These are phyloP conservation scores for Melipona bicolor DNA, from an alignment of 2,888 invertebrate species.

Conservation along the genomic window DNA sequence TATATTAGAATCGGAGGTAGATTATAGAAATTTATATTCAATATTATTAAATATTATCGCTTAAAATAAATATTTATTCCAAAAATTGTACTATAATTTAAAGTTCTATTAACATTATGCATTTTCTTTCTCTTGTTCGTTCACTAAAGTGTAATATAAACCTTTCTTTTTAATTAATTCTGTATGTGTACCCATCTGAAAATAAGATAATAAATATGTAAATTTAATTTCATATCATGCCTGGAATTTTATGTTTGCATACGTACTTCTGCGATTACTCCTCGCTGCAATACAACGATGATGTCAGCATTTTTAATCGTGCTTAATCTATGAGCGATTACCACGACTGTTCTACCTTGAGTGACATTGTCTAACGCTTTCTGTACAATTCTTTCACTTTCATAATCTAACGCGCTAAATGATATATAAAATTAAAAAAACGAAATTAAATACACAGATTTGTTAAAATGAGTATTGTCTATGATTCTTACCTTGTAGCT, in stretches of 20 bases:
- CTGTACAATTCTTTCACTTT: conserved; percentile 96
- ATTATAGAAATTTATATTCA: conserved; percentile 10
- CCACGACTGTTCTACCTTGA: conserved; percentile 94
- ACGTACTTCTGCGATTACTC: conserved; percentile 92
- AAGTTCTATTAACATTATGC: conserved; percentile 50
- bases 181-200: conserved; percentile 92
- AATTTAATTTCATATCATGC: conserved; percentile 1
- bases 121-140: conserved; percentile 88
- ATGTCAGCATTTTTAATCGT: conserved; percentile 96
- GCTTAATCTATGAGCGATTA: conserved; percentile 97
- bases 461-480: background rate
- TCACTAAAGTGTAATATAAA: conserved; percentile 93
- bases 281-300: conserved; percentile 95
- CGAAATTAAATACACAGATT: background rate
- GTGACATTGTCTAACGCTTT: conserved; percentile 93
- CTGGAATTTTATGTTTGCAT: conserved; percentile 30
- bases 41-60: conserved; percentile 1
- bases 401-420: conserved; percentile 94
- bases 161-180: conserved; percentile 91
- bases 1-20: conserved; percentile 34
- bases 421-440: conserved; percentile 1
- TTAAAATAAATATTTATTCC: conserved; percentile 38
- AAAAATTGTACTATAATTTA: conserved; percentile 34
- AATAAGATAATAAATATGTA: conserved; percentile 34
- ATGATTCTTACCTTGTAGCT: conserved; percentile 91